Base-by-base conservation (phyloP, 2,797 vertebrate genomes). In the Pangasius mekongensis region DNA sequence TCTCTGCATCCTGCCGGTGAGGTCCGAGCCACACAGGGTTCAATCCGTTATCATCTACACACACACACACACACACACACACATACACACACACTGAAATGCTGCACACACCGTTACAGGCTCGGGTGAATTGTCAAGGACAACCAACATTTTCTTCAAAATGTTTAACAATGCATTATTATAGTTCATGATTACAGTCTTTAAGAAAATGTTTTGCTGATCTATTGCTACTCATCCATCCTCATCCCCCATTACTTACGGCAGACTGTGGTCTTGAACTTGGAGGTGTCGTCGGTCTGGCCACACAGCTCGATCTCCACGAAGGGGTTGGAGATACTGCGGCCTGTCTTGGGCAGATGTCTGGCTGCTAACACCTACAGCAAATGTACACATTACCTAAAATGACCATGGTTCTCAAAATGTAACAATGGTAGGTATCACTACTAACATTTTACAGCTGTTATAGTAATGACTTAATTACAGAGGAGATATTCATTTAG, bases 301-400 rank as follows among this genome's bases (percentile, higher is more conserved):
- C 98, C 99, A n/a, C 97, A 99, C 88, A 99, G 94, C 91, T 99
- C 98, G 0, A 99, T 94, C 92, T 99, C 99, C 36, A 99, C 97
- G 83, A 99, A 99, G 1, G 99, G 99, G 90, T 98, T 99, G 18
- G 96, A 96, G 0, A 99, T 99, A 90, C 97, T 98, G 85, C 99
- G 96, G 3, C 97, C 96, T 0, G 92, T 95, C 87, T 98, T 99
- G 7, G 99, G 99, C 4, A 99, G 97, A 91, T 99, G 99, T 76
- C 98, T 95, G 88, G 99, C 99, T 62, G 96, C 99, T 0, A 99
- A 96, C 84, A 99, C 97, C 98, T 99, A 91, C 66, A 86, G 30
- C 36, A 82, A 62, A 67, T 24, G 71, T 64, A 84, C 69, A 92
- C 49, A 82, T 6, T 33, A 74, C 83, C 20, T 52, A 10, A 87